Conservation (phyloP, 2,888 invertebrate genomes). For the Pammene fasciana region DNA sequence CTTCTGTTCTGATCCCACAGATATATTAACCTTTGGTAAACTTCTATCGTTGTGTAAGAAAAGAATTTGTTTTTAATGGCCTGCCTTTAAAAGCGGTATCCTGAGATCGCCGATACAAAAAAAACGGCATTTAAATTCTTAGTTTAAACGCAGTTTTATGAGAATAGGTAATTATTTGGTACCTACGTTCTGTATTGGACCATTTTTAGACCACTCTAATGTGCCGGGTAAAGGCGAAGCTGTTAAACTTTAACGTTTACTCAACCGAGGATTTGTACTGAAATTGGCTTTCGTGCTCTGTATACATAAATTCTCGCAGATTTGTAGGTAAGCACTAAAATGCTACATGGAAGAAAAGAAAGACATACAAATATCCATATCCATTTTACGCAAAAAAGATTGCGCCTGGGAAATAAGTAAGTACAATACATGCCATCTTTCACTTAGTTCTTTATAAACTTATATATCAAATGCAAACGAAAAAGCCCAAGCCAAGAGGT, state of each 20-base stretch:
- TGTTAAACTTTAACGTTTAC: slow-evolving; percentile 17
- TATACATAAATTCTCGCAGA: slow-evolving; percentile 1
- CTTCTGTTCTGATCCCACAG: too few relatives aligned
- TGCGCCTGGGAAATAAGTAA: too few relatives aligned
- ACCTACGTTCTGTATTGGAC: too few relatives aligned
- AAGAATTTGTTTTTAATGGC: too few relatives aligned
- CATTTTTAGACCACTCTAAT: not conserved
- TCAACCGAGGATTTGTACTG: slow-evolving; percentile 14
- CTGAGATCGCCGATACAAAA: too few relatives aligned
- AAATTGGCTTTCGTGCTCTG: slow-evolving; percentile 9
- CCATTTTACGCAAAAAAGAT: too few relatives aligned
- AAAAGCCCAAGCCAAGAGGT: too few relatives aligned
- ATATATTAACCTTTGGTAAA: too few relatives aligned
- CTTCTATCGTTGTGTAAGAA: too few relatives aligned
- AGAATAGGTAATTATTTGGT: not conserved
- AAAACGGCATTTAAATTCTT: not conserved
- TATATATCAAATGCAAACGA: too few relatives aligned
- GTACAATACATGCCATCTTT: not conserved
- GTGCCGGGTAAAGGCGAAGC: not conserved
- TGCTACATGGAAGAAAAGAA: not conserved
- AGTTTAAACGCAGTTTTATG: not conserved
- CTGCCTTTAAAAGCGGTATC: too few relatives aligned
- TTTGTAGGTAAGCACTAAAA: not conserved
- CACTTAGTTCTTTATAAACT: not conserved
- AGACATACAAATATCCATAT: not conserved